Conservation (phyloP, 1,140 invertebrate species). For the Drosophila athabasca region DNA sequence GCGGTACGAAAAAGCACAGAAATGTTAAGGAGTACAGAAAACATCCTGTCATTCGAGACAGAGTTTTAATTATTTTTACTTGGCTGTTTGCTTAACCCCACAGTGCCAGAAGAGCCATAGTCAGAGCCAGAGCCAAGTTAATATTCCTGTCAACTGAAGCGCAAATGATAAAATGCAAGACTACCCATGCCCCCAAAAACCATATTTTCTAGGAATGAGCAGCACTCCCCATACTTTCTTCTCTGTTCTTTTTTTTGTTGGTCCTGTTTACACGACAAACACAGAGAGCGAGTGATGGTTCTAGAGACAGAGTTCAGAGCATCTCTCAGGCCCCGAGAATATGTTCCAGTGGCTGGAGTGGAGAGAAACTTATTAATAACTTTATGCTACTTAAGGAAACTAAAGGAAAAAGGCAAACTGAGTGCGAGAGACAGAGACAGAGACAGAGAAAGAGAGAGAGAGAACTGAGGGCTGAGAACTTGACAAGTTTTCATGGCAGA, state of each 20-base stretch:
- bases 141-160: slow-evolving; percentile 74
- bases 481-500: slow-evolving; percentile 57
- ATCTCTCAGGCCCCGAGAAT: slow-evolving; percentile 5
- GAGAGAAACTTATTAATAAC: slow-evolving; percentile 75
- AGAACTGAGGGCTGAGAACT: slow-evolving; percentile 13
- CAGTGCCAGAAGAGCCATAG: slow-evolving; percentile 1
- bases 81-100: slow-evolving; percentile 57
- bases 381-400: slow-evolving; percentile 74
- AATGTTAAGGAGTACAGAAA: slow-evolving; percentile 10
- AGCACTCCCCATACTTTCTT: too few species aligned
- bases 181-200: not conserved
- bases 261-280: slow-evolving; percentile 56
- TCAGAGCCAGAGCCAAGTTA: slow-evolving; percentile 37
- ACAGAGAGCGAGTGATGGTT: not conserved
- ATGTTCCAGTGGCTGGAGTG: slow-evolving; percentile 47
- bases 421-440: too few species aligned
- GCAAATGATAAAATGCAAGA: slow-evolving; percentile 74
- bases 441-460: not conserved
- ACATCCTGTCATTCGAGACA: slow-evolving; percentile 47
- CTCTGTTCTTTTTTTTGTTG: not conserved
- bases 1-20: slow-evolving; percentile 27
- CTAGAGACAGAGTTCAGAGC: not conserved
- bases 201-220: too few species aligned
- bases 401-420: slow-evolving; percentile 44
- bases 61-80: slow-evolving; percentile 78